These are phyloP conservation scores for Cheilosia vulpina DNA, from an alignment of 2,888 invertebrate genomes.

Conservation along the genomic window DNA sequence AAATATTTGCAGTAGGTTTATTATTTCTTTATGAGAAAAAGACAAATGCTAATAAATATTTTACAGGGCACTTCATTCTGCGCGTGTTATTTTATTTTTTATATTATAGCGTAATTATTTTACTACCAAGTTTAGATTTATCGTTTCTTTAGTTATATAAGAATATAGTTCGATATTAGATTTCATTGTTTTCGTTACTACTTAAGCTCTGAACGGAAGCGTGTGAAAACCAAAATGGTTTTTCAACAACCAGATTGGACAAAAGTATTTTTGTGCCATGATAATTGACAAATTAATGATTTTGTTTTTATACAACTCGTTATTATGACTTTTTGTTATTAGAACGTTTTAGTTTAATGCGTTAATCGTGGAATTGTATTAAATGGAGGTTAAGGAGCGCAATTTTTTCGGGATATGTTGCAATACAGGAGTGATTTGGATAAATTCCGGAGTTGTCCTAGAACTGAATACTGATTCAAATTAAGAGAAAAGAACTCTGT, in stretches of 20 bases:
- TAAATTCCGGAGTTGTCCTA: not conserved
- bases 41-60: slow-evolving; percentile 55
- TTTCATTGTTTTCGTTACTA: slow-evolving; percentile 36
- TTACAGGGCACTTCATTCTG: slow-evolving; percentile 67
- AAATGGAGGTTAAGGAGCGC: slow-evolving; percentile 22
- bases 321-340: not conserved
- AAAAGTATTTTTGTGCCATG: slow-evolving; percentile 24
- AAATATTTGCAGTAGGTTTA: slow-evolving; percentile 33
- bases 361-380: slow-evolving; percentile 22
- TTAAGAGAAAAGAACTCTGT: not conserved
- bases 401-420: not conserved
- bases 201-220: slow-evolving; percentile 44
- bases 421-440: slow-evolving; percentile 8
- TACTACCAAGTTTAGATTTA: slow-evolving; percentile 21
- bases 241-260: slow-evolving; percentile 39
- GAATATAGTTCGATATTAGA: slow-evolving; percentile 37
- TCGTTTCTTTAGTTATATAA: slow-evolving; percentile 23
- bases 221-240: slow-evolving; percentile 22
- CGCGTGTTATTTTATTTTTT: slow-evolving; percentile 19
- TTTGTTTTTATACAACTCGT: slow-evolving; percentile 1
- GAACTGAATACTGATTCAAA: slow-evolving; percentile 29
- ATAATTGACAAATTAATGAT: slow-evolving; percentile 48
- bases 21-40: slow-evolving; percentile 20
- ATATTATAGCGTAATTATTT: slow-evolving; percentile 39
- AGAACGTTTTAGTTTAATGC: not conserved